Evolutionary conservation across 2,113 vertebrate genomes (phyloP), one percentile per base, ranked within the genome.

Genomic region (Camelus dromedarius): DNA sequence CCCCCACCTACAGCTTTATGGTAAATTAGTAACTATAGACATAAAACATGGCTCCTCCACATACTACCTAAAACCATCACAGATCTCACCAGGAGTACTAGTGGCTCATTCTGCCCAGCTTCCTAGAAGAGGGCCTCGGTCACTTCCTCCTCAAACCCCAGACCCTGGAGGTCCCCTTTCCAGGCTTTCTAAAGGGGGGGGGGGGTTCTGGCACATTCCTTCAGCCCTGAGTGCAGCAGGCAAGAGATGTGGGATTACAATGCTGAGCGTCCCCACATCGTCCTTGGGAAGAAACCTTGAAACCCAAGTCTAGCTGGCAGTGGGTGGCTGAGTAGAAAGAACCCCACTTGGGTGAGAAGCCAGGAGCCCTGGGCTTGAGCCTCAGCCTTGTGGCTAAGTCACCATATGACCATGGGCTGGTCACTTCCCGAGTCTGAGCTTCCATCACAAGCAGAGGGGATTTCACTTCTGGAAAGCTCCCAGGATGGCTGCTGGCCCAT

Each of bases 251-350:
- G 30, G 15, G 19, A 32, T 46, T 54, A 9, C 12, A 19, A 9
- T 5, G 5, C 62, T 35, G 70, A 73, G 54, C 0, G 1, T 9
- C 2, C 50, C 46, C 3, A n/a, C 0, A 2, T 32, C 1, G 22
- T 26, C 15, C 84, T 67, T 9, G 20, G n/a, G 19, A 70, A 56
- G 56, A 80, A 70, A 73, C n/a, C 19, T 54, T 14, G 28, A 75
- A 75, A 80, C 16, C 46, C 67, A 46, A 48, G 26, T 18, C 60
- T 46, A 14, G 42, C 28, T 28, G 73, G 67, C 24, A 46, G 2
- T 2, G 35, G 52, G 32, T 54, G 66, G 14, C 10, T 12, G 89
- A 9, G 19, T 18, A 12, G 30, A 48, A 38, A 28, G 50, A 54
- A 48, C 32, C 6, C 18, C 8, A 8, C 32, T 24, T 46, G n/a